Conservation (phyloP, 1,140 invertebrate genomes). For the Frieseomelitta varia region DNA sequence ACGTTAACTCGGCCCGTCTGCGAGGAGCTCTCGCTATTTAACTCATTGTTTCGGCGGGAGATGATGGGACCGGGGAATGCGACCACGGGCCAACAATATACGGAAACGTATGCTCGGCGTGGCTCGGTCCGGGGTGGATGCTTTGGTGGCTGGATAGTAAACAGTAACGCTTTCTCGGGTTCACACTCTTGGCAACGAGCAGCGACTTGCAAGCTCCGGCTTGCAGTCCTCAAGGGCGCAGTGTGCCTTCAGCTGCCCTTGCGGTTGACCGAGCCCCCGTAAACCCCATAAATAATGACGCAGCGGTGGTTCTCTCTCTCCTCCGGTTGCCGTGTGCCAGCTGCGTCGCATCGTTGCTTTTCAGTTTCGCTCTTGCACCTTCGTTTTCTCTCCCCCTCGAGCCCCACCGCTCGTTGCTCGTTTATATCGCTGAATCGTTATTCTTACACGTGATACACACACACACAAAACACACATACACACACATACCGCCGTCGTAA, state of each 20-base stretch:
- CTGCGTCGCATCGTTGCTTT: slow-evolving; percentile 50
- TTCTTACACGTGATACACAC: background rate
- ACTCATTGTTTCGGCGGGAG: slow-evolving; percentile 58
- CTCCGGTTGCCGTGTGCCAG: slow-evolving; percentile 49
- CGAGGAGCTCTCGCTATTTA: slow-evolving; percentile 27
- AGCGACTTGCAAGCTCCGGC: slow-evolving; percentile 47
- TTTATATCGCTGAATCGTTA: background rate
- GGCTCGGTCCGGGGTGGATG: slow-evolving; percentile 28
- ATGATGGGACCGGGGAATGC: slow-evolving; percentile 65
- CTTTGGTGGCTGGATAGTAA: slow-evolving; percentile 64
- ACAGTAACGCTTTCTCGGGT: slow-evolving; percentile 65
- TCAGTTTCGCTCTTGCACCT: slow-evolving; percentile 55
- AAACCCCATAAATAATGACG: slow-evolving; percentile 69
- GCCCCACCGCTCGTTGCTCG: background rate
- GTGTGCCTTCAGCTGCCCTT: slow-evolving; percentile 60
- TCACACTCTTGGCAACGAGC: slow-evolving; percentile 63
- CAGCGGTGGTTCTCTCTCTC: slow-evolving; percentile 18
- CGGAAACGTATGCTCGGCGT: slow-evolving; percentile 62
- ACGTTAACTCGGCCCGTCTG: slow-evolving; percentile 49
- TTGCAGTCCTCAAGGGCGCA: slow-evolving; percentile 51
- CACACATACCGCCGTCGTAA: background rate
- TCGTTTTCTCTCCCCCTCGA: slow-evolving; percentile 34
- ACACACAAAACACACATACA: too few relatives aligned
- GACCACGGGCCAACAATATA: slow-evolving; percentile 66
- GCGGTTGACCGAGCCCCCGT: slow-evolving; percentile 67